These are phyloP conservation scores for Mesorhabditis sp. DNA, from an alignment of 2,888 invertebrate species.

Conservation along the genomic window DNA sequence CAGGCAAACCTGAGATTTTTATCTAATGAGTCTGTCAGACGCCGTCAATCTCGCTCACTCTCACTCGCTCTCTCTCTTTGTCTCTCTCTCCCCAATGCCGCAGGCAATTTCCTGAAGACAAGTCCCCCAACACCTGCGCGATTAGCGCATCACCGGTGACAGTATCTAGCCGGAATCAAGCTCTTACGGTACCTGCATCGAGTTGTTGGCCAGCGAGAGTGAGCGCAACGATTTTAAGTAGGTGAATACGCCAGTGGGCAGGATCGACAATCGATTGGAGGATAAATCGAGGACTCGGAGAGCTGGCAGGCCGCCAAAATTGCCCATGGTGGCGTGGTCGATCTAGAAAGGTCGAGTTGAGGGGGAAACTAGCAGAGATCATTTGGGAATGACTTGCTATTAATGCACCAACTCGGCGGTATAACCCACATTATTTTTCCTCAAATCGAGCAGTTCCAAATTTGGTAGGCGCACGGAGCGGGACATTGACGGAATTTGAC, in stretches of 20 bases:
- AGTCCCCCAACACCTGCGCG: no score
- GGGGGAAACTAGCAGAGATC: no score
- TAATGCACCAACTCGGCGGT: background rate
- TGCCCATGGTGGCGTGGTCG: slow-evolving; percentile 45
- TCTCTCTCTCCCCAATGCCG: no score
- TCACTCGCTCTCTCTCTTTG: no score
- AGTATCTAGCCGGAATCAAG: no score
- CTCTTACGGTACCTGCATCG: slow-evolving; percentile 11
- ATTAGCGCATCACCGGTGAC: no score
- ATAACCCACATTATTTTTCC: slow-evolving; percentile 27
- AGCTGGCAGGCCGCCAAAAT: slow-evolving; percentile 58
- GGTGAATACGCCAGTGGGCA: slow-evolving; percentile 60
- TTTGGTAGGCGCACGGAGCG: slow-evolving; percentile 43
- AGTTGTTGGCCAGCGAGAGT: slow-evolving; percentile 67
- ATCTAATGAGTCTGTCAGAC: no score
- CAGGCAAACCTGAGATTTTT: no score
- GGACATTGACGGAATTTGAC: slow-evolving; percentile 47
- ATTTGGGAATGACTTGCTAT: background rate
- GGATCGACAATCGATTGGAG: slow-evolving; percentile 63
- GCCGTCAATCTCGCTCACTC: no score
- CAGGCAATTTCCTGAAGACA: no score
- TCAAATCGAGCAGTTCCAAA: slow-evolving; percentile 46
- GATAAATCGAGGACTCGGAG: slow-evolving; percentile 66
- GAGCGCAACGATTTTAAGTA: slow-evolving; percentile 37
- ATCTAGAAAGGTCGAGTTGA: background rate